These are phyloP conservation scores for Caenorhabditis angaria DNA, from an alignment of 2,888 invertebrate genomes.

Conservation along the genomic window DNA sequence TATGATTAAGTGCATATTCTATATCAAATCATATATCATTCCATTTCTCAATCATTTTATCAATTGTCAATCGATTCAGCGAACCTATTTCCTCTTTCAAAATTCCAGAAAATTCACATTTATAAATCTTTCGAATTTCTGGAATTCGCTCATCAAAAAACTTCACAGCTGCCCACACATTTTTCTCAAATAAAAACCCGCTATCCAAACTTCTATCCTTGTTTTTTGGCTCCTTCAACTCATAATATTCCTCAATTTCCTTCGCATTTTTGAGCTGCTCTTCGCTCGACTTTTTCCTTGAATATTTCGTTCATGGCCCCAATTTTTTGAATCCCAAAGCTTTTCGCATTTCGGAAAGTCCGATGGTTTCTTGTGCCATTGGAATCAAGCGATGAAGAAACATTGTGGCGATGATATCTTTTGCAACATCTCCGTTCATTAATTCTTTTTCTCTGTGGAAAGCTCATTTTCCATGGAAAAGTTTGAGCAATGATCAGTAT, in stretches of 20 bases:
- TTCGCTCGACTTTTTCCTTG: conserved; percentile 9
- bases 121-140: conserved; percentile 29
- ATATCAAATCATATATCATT: too few relatives aligned
- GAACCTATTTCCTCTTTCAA: conserved; percentile 2
- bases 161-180: conserved; percentile 25
- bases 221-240: conserved; percentile 20
- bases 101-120: conserved; percentile 27
- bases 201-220: conserved; percentile 34
- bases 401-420: too few relatives aligned
- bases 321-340: conserved; percentile 32
- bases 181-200: conserved; percentile 28
- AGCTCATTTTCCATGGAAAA: too few relatives aligned
- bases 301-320: conserved; percentile 31
- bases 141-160: conserved; percentile 43
- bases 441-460: too few relatives aligned
- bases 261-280: conserved; percentile 23
- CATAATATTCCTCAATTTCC: conserved; percentile 35
- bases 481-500: too few relatives aligned
- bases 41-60: too few relatives aligned
- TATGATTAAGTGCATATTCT: too few relatives aligned
- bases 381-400: too few relatives aligned
- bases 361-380: conserved; percentile 27
- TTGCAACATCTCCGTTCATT: too few relatives aligned
- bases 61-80: too few relatives aligned
- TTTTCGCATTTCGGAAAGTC: conserved; percentile 29